phyloP scores from a whole-genome alignment of 2,113 vertebrate species.

The Myotis brandtii region DNA sequence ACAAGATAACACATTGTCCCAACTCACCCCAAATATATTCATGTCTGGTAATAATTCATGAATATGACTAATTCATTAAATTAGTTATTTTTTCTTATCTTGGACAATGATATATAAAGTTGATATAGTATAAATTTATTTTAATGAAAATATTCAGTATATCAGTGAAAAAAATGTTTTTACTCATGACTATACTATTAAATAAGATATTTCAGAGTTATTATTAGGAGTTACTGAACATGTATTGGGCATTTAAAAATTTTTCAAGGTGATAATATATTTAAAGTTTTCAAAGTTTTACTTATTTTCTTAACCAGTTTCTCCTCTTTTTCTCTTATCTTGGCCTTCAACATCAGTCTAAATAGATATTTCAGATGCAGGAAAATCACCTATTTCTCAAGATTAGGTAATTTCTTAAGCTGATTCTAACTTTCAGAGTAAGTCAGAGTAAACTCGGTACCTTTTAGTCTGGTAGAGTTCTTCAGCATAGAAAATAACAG shows the following conservation, averaged over 20 bases:
- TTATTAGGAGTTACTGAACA: background rate
- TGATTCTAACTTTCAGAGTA: background rate
- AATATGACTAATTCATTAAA: constrained; percentile 44
- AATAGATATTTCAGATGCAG: background rate
- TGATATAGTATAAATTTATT: constrained; percentile 57
- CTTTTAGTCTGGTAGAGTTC: background rate
- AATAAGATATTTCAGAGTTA: background rate
- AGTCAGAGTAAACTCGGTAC: background rate
- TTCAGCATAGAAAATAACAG: background rate
- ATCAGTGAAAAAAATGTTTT: constrained; percentile 32
- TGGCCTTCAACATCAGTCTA: background rate
- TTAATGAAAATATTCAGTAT: constrained; percentile 42
- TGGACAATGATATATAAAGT: constrained; percentile 51
- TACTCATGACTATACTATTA: background rate
- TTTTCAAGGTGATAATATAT: background rate
- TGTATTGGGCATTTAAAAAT: background rate
- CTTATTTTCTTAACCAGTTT: background rate
- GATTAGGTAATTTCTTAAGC: background rate
- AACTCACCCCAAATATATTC: background rate
- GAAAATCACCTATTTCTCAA: background rate
- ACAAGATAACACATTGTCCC: background rate
- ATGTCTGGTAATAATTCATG: background rate
- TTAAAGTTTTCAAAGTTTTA: background rate
- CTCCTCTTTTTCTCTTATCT: background rate
- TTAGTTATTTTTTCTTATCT: constrained; percentile 36